Evolutionary conservation across 2,888 invertebrate species (phyloP).

Genomic region (Pimpla rufipes): DNA sequence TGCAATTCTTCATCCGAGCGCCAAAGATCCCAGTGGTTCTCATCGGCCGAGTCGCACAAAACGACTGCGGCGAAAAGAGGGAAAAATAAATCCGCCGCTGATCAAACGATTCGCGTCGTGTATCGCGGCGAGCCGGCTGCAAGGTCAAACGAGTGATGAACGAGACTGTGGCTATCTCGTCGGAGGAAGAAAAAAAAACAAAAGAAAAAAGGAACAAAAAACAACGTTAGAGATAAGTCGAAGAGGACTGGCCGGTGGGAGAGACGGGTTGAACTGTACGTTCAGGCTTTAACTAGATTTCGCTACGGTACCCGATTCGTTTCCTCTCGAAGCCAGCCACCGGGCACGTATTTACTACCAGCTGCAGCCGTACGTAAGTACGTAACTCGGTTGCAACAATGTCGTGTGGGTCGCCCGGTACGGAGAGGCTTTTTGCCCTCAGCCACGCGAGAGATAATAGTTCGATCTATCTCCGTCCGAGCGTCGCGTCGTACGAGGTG

Average conservation of each 20-base stretch:
- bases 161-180: constrained; percentile 25
- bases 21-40: not conserved
- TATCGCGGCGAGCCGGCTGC: constrained; percentile 27
- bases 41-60: not conserved
- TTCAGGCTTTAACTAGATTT: constrained; percentile 48
- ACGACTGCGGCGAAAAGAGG: not conserved
- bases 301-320: constrained; percentile 52
- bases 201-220: too few relatives aligned
- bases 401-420: constrained; percentile 36
- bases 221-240: too few relatives aligned
- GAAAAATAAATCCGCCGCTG: constrained; percentile 14
- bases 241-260: constrained; percentile 1
- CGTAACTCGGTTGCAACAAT: constrained; percentile 40
- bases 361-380: constrained; percentile 24
- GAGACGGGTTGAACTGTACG: not conserved
- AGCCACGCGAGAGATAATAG: constrained; percentile 28
- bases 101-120: constrained; percentile 36
- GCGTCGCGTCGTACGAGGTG: not conserved
- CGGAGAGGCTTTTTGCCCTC: constrained; percentile 51
- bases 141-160: constrained; percentile 27
- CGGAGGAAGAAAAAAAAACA: constrained; percentile 16
- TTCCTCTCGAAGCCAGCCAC: constrained; percentile 48
- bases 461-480: constrained; percentile 28
- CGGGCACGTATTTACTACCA: constrained; percentile 30
- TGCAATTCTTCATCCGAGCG: not conserved